Percentiles rank a stretch among this genome's conserved stretches.
Evolutionary conservation across 2,888 invertebrate genomes (phyloP).

Genomic region (Troides aeacus): DNA sequence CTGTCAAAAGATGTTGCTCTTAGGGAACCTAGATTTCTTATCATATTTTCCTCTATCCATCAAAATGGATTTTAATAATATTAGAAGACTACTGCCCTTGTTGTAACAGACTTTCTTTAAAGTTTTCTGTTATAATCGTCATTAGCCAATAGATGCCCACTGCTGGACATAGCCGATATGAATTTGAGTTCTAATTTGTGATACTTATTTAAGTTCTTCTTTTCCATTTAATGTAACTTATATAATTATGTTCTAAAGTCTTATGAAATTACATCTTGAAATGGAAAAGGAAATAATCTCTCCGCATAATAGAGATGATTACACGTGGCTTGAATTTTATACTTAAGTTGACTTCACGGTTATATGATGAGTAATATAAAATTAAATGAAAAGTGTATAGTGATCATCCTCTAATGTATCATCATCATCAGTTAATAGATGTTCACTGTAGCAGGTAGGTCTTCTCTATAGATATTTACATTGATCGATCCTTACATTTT

Average conservation of each 20-base stretch:
- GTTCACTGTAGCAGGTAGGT: not conserved
- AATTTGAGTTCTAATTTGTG: too few species aligned
- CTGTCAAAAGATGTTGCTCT: too few species aligned
- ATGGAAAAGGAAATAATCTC: conserved; percentile 1
- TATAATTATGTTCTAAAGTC: not conserved
- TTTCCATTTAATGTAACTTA: conserved; percentile 1
- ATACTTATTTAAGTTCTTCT: not conserved
- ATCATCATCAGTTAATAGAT: not conserved
- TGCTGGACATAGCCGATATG: too few species aligned
- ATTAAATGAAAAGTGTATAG: not conserved
- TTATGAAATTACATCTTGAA: conserved; percentile 5
- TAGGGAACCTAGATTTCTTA: too few species aligned
- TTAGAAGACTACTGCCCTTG: too few species aligned
- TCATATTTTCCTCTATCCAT: too few species aligned
- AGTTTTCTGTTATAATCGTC: too few species aligned
- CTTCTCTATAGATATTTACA: too few species aligned
- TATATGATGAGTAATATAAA: not conserved
- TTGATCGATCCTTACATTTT: too few species aligned
- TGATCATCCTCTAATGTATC: not conserved
- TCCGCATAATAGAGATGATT: conserved; percentile 1
- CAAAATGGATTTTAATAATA: too few species aligned
- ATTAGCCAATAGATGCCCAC: too few species aligned
- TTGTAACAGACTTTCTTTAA: too few species aligned
- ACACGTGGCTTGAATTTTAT: conserved; percentile 18
- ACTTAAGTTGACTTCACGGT: not conserved